These are phyloP conservation scores for Pterocles gutturalis DNA, from an alignment of 2,113 vertebrate genomes.

Conservation along the genomic window DNA sequence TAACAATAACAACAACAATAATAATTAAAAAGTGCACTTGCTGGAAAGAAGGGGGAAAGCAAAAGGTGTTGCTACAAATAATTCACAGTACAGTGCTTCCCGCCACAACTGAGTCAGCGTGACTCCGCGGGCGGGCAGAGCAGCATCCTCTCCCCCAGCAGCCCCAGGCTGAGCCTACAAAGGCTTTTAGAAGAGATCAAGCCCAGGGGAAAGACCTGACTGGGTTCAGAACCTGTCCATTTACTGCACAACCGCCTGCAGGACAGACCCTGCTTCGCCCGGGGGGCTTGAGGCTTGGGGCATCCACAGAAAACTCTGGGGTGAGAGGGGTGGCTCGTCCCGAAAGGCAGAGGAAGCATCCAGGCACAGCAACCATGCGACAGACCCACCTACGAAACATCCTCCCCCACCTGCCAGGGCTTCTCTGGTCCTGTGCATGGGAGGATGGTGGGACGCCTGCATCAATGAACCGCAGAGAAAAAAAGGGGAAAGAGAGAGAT, in stretches of 20 bases:
- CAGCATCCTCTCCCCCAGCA: not conserved
- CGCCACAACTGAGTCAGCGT: not conserved
- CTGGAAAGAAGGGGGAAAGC: not conserved
- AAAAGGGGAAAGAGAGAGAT: not conserved
- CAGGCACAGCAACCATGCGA: not conserved
- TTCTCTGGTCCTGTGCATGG: fast-evolving
- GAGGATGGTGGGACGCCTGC: not conserved
- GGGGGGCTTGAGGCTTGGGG: not conserved
- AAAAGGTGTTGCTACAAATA: not conserved
- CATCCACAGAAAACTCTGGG: not conserved
- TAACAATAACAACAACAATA: not conserved
- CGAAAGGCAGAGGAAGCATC: too few species aligned
- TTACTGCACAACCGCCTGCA: not conserved
- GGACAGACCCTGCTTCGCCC: too few species aligned
- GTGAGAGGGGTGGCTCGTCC: not conserved
- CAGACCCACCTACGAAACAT: not conserved
- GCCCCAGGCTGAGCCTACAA: not conserved
- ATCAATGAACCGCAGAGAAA: not conserved
- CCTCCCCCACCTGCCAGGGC: too few species aligned
- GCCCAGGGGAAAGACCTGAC: not conserved
- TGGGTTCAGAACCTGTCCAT: not conserved
- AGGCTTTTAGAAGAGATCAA: not conserved
- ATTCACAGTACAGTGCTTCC: not conserved
- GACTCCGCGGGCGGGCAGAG: not conserved
- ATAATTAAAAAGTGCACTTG: not conserved